Evolutionary conservation across 2,113 vertebrate genomes (phyloP), one percentile per base, ranked within the genome.

Genomic region (Cynoglossus semilaevis): DNA sequence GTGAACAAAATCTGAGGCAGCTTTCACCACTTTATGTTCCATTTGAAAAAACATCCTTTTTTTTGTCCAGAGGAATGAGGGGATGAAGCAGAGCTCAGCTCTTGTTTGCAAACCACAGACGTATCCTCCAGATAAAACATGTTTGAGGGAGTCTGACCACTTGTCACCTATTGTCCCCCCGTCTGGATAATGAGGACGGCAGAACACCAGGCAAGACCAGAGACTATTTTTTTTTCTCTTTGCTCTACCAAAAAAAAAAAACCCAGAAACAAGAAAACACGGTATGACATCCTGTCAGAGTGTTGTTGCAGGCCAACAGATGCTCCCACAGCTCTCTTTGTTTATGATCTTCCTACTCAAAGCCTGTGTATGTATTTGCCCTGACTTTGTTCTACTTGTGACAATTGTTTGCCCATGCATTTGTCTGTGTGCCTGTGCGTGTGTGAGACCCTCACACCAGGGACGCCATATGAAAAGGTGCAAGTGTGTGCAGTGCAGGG

Each of bases 161-260:
- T 63, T 60, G 65, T 77, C 77, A 75, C 61, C 64, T 18, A 6
- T 47, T 51, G 53, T 66, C 51, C 51, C 16, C 29, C 48, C 44
- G 22, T 53, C 74, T 67, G 64, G 46, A 43, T 76, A 78, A 86
- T 54, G 70, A 80, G 67, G 40, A 76, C 38, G 62, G 47, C 38
- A 1, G 37, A 2, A 14, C 48, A 41, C 53, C 71, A 67, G 53
- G 49, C 55, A 5, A 64, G 66, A 78, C 62, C 48, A 14, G 41
- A 67, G 55, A 44, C 36, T 40, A 44, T 53, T 14, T 35, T 16
- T 13, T 42, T 17, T 8, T 15, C 48, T 53, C 42, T 1, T 41
- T 42, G 36, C 49, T 51, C 53, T 6, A 6, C 3, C 22, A 6
- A 29, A 29, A 29, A 29, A 29, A 29, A 29, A 67, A 51, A 74